These are phyloP conservation scores for Lanius collurio DNA, from an alignment of 2,113 vertebrate species.

Conservation along the genomic window DNA sequence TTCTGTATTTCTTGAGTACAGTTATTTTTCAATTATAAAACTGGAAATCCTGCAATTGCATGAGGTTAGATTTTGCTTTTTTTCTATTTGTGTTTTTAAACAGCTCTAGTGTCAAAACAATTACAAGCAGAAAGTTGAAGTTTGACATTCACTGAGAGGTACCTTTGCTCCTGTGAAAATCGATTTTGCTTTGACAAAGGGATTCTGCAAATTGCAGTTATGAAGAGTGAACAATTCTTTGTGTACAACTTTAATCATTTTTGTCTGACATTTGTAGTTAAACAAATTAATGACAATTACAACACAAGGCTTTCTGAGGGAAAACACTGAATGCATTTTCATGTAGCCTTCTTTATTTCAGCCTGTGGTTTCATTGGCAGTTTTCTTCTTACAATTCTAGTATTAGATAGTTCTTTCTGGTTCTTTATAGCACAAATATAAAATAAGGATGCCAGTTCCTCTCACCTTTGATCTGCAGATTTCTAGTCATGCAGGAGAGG, in stretches of 20 bases:
- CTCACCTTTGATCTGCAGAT: background rate
- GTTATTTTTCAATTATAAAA: background rate
- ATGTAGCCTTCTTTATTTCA: background rate
- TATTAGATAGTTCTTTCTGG: background rate
- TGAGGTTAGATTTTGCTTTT: background rate
- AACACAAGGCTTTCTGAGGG: rapidly evolving
- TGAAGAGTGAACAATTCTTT: background rate
- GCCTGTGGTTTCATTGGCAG: background rate
- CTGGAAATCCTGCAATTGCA: background rate
- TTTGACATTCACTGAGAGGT: background rate
- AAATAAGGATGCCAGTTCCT: background rate
- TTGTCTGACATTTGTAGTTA: background rate
- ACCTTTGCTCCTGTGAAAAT: background rate
- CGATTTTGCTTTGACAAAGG: background rate
- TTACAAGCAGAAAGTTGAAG: background rate
- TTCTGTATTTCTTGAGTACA: background rate
- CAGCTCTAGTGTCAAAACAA: background rate
- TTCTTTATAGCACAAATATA: background rate
- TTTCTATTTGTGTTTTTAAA: background rate
- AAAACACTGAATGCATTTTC: background rate
- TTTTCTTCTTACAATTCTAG: background rate
- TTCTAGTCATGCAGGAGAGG: background rate
- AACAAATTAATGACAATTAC: background rate
- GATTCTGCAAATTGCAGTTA: background rate
- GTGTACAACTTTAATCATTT: background rate